Conservation (phyloP, 2,113 vertebrate genomes). For the Corythaeola cristata region DNA sequence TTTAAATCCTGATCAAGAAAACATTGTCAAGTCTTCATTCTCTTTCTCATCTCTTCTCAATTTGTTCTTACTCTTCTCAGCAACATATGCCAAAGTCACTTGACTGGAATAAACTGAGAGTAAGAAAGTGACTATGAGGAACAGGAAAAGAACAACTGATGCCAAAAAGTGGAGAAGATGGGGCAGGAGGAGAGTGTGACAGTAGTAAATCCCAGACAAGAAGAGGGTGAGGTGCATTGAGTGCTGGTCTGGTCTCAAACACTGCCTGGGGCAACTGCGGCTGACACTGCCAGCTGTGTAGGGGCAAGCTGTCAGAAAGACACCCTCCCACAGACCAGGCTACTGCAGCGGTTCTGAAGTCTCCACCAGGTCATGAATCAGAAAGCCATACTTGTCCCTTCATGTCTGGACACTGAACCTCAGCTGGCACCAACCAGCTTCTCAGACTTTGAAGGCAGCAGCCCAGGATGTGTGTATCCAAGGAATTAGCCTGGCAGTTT, state of each 20-base stretch:
- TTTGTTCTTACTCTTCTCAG: background rate
- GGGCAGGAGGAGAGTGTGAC: background rate
- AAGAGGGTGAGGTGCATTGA: background rate
- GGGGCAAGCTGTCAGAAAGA: background rate
- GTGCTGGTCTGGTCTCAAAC: background rate
- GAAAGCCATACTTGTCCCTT: background rate
- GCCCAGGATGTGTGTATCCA: background rate
- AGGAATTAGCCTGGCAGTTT: background rate
- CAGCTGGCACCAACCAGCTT: background rate
- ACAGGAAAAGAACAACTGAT: background rate
- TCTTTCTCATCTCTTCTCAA: background rate
- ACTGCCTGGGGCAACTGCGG: background rate
- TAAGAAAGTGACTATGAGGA: background rate
- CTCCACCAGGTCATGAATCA: background rate
- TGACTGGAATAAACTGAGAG: background rate
- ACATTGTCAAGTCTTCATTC: background rate
- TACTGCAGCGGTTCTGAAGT: background rate
- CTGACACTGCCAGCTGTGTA: background rate
- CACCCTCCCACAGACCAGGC: background rate
- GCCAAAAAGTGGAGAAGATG: background rate
- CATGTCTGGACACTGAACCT: background rate
- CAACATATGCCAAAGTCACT: background rate
- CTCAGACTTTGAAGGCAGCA: background rate
- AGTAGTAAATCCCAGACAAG: background rate
- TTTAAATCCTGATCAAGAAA: background rate